Evolutionary conservation across 1,140 invertebrate species (phyloP), one percentile per base, ranked within the genome.

Genomic region (Lepidurus apus): DNA sequence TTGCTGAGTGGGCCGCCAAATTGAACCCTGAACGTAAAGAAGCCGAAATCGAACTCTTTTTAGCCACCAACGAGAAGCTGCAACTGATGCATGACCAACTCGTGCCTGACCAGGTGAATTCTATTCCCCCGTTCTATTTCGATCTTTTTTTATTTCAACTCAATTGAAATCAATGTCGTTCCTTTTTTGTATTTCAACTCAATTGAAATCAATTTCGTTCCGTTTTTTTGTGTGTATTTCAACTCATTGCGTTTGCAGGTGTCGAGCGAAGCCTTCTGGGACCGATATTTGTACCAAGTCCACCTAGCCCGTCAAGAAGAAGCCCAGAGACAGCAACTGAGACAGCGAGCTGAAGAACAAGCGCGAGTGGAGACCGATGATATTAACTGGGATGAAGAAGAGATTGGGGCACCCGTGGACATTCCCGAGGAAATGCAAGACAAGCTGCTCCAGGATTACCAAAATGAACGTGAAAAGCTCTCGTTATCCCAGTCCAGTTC

Each of bases 221-320:
- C 26, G 26, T 26, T 26, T 26, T 26, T 26, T 26, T 26, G 26
- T n/a, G n/a, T n/a, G 26, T 26, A 26, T 73, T 53, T 47, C 26
- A 73, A 45, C 76, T n/a, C 17, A 10, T 26, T 45, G 85, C 9
- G n/a, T 43, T 79, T 82, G 24, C 80, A 83, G 73, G 82, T 87
- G 73, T 85, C 86, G 1, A 86, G 87, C 80, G 81, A 82, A 42
- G 83, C 85, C 76, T 87, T 87, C 81, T 87, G 87, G 87, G 82
- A 84, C 17, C 81, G 86, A 43, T 87, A 87, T 80, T 87, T 85
- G 81, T 87, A 85, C 81, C 83, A 83, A 74, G 81, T 86, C 8
- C 83, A 86, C 76, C 84, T 84, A 74, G 78, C 87, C 13, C 77
- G 83, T 17, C 74, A 85, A 80, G 85, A 85, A 77, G 86, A 87